Conservation (phyloP, 2,888 invertebrate species). For the Pammene aurita region DNA sequence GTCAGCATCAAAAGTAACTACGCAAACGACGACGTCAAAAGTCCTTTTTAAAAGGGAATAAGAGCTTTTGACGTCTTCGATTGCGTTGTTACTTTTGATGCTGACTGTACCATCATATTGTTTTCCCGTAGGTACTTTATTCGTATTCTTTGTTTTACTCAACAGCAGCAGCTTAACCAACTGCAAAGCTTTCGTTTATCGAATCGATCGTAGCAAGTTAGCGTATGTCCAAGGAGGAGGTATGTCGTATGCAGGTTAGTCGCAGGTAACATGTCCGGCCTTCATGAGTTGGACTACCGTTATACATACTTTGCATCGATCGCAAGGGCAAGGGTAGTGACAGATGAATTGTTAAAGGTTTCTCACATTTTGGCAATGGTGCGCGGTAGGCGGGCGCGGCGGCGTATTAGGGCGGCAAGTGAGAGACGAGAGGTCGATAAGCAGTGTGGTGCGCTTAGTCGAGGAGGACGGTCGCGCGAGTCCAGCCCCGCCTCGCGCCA, state of each 20-base stretch:
- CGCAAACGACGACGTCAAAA: too few species aligned
- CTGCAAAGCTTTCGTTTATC: not conserved
- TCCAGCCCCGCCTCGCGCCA: constrained; percentile 45
- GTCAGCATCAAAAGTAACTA: too few species aligned
- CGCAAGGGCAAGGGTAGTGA: constrained; percentile 59
- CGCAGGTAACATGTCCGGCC: constrained; percentile 9
- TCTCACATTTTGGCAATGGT: constrained; percentile 71
- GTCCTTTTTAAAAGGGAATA: too few species aligned
- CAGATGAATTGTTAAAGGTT: constrained; percentile 74
- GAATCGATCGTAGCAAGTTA: constrained; percentile 17
- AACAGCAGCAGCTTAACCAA: not conserved
- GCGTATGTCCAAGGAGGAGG: not conserved
- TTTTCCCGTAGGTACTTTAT: not conserved
- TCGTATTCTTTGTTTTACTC: constrained; percentile 1
- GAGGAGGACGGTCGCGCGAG: constrained; percentile 57
- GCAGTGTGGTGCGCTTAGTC: constrained; percentile 65
- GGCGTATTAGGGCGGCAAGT: constrained; percentile 60
- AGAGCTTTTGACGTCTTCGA: too few species aligned
- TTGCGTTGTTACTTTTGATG: too few species aligned
- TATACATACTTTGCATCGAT: constrained; percentile 34
- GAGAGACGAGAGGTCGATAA: constrained; percentile 75
- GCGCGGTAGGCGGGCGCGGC: constrained; percentile 67
- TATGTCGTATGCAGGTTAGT: too few species aligned
- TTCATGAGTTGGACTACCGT: constrained; percentile 20
- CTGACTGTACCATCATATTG: too few species aligned